These are phyloP conservation scores for Galeopsomyia nigrocyanea DNA, from an alignment of 2,888 invertebrate species.

Conservation along the genomic window DNA sequence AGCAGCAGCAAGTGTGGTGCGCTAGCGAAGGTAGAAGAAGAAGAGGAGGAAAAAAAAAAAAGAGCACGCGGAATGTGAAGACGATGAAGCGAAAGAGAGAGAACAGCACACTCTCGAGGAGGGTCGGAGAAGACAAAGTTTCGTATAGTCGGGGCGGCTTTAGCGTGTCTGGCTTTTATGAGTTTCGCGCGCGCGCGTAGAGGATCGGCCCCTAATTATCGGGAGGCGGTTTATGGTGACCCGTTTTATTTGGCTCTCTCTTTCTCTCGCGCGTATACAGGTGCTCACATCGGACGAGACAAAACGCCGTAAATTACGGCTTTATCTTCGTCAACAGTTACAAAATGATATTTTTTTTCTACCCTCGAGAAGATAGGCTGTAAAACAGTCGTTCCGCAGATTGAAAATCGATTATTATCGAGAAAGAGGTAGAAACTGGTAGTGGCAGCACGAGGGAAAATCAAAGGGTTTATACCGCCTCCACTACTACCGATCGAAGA, in stretches of 20 bases:
- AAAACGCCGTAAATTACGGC: slow-evolving; percentile 35
- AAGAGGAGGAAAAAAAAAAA: slow-evolving; percentile 29
- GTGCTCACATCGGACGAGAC: slow-evolving; percentile 19
- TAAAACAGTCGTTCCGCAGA: slow-evolving; percentile 31
- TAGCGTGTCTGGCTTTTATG: slow-evolving; percentile 58
- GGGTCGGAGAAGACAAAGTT: slow-evolving; percentile 32
- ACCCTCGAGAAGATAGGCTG: slow-evolving; percentile 4
- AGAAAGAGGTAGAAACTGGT: neutral
- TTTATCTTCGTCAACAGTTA: slow-evolving; percentile 43
- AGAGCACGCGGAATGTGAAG: neutral
- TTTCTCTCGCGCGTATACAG: slow-evolving; percentile 22
- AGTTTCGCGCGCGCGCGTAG: slow-evolving; percentile 49
- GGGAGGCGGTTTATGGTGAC: slow-evolving; percentile 57
- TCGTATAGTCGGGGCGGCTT: slow-evolving; percentile 36
- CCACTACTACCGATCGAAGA: neutral
- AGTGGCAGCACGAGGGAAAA: slow-evolving; percentile 13
- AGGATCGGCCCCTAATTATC: slow-evolving; percentile 64
- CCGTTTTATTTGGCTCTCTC: slow-evolving; percentile 45
- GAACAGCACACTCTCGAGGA: neutral
- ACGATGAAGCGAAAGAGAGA: slow-evolving; percentile 8
- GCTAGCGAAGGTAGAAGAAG: slow-evolving; percentile 18
- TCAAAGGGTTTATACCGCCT: slow-evolving; percentile 4
- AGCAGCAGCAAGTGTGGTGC: too few relatives aligned
- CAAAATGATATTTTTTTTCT: slow-evolving; percentile 35
- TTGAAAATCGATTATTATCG: slow-evolving; percentile 41